A percentile compares a stretch with the other conserved stretches of the same genome.
Conservation (phyloP, 2,113 vertebrate species). For the Pantherophis guttatus region DNA sequence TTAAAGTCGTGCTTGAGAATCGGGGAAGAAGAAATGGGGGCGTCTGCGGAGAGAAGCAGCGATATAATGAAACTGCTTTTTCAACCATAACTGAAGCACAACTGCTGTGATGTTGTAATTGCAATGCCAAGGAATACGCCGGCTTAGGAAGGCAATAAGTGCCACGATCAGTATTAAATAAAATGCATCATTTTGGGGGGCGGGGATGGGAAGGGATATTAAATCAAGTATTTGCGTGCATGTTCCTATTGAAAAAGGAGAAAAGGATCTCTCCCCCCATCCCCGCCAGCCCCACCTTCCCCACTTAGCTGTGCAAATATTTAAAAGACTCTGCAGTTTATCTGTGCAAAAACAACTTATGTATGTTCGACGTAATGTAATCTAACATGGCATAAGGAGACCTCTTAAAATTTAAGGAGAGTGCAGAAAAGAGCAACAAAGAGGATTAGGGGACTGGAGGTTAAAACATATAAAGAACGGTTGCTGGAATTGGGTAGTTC, state of each 20-base stretch:
- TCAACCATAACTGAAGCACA: conserved; percentile 60
- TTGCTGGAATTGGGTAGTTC: too few species aligned
- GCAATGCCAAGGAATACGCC: conserved; percentile 62
- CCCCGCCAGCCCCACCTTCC: conserved; percentile 14
- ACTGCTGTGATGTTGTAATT: conserved; percentile 55
- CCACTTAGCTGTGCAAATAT: conserved; percentile 20
- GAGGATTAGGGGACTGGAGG: too few species aligned
- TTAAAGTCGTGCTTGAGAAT: too few species aligned
- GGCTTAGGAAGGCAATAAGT: conserved; percentile 68
- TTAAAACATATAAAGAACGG: too few species aligned
- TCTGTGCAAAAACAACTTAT: background rate
- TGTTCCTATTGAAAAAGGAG: conserved; percentile 43
- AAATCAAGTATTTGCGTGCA: conserved; percentile 67
- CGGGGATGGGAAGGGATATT: conserved; percentile 61
- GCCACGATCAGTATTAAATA: conserved; percentile 71
- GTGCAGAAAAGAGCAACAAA: too few species aligned
- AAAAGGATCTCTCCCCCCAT: background rate
- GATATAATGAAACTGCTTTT: conserved; percentile 64
- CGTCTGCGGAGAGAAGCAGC: conserved; percentile 34
- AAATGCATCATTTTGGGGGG: conserved; percentile 64
- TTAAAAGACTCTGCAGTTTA: background rate
- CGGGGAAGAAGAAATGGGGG: background rate
- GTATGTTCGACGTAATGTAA: background rate
- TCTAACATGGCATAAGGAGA: background rate
- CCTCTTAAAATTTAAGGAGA: background rate